Base-by-base conservation (phyloP, 2,113 vertebrate species). In the Uropsilus gracilis region DNA sequence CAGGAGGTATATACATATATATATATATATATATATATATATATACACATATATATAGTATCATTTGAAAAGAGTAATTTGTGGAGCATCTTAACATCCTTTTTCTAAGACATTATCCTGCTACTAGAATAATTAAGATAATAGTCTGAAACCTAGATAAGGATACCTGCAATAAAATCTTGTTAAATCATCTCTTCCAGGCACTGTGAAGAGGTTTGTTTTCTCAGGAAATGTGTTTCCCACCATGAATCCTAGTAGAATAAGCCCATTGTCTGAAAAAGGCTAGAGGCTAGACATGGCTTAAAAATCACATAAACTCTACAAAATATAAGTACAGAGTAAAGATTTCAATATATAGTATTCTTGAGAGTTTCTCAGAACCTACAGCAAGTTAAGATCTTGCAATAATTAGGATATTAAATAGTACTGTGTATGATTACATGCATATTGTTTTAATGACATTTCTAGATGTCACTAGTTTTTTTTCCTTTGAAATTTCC, bases 191-290 rank as follows among this genome's bases (percentile, higher is more conserved):
- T 94, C 86, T 95, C 71, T 96, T 78, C 18, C 53, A 91, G 75
- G 76, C 64, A 85, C 30, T 46, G n/a, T 53, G 81, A 69, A 94
- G 88, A 12, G 90, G 66, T 66, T 55, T 8, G 0, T 87, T 86
- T 95, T 77, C 72, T 90, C 30, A 66, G 46, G 71, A 94, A 94
- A 95, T 83, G 16, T 78, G 59, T 83, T 91, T 64, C 66, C 89
- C 32, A 91, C 22, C n/a, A 46, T 30, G 66, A 37, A 81, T 50
- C 86, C 59, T 87, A 46, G 57, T n/a, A 48, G 55, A 91, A 93
- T 95, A 89, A 89, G 2, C 6, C 24, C 28, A 4, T 83, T 86
- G 9, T 75, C 24, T 78, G 77, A 88, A 76, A 94, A n/a, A n/a
- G n/a, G n/a, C n/a, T n/a, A n/a, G n/a, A 46, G 13, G 11, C 22